Base-by-base conservation (phyloP, 2,888 invertebrate genomes). In the Macaria liturata region DNA sequence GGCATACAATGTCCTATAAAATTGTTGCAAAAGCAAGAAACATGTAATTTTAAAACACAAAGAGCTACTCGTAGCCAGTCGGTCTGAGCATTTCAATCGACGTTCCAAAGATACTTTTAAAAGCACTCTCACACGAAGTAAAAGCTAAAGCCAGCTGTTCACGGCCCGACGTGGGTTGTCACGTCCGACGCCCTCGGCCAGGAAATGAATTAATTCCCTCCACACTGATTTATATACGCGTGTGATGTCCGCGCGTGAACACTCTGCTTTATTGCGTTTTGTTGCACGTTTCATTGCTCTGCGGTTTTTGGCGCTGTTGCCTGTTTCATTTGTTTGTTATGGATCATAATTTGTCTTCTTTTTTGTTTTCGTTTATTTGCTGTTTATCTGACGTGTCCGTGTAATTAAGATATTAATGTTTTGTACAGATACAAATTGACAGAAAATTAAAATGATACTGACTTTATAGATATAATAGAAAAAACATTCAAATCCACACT, bases 131-230 rank as follows among this genome's bases (percentile, higher is more conserved):
- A 49, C 58, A 54, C 46, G 43, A 53, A 52, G 54, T 47, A 59
- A 59, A 54, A 59, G 58, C 54, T 59, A 54, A 37, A 49, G 49
- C 59, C 67, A 65, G 63, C 67, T 65, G 67, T 60, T 67, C 59
- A 53, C 55, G 52, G 55, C 49, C 59, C 59, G 72, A 70, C 76
- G 72, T 20, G 20, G 20, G 20, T 20, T 20, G 20, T 74, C 76
- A 76, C 77, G 76, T 75, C 63, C 63, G 62, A 56, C 49, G 54
- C 58, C 71, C 71, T 69, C 66, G 61, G 67, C 61, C 70, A 72
- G 78, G 77, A 81, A 82, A 84, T 82, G 83, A 82, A 83, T 84
- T 83, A 83, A 83, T 83, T 80, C 80, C 69, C 75, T 60, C 68
- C 69, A 61, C 72, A 69, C 74, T 79, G 83, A 83, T 81, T 84